phyloP scores from a whole-genome alignment of 2,797 vertebrate genomes.

The Gobio occitaniae region DNA sequence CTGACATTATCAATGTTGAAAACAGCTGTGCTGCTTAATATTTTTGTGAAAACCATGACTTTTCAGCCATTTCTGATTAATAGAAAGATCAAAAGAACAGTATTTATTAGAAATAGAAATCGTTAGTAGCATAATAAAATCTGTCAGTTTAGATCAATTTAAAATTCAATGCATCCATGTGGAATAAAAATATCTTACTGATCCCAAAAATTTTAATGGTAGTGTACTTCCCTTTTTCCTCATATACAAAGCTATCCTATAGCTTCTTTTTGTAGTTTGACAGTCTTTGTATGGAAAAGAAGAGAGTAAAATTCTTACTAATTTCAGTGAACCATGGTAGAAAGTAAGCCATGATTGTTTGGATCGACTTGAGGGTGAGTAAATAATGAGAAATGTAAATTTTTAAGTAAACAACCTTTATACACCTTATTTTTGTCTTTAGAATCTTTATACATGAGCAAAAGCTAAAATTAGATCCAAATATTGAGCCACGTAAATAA shows the following conservation, averaged over 20 bases:
- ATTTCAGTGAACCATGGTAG: not conserved
- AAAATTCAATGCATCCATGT: not conserved
- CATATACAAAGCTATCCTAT: not conserved
- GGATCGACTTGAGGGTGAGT: not conserved
- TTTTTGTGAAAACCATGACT: not conserved
- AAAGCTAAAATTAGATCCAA: conserved; percentile 13
- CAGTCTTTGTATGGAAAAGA: not conserved
- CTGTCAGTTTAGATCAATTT: not conserved
- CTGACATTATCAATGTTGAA: not conserved
- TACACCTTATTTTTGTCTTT: not conserved
- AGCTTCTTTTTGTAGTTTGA: not conserved
- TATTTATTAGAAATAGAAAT: not conserved
- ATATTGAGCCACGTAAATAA: not conserved
- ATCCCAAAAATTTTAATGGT: not conserved
- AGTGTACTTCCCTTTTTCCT: not conserved
- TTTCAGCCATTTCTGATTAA: not conserved
- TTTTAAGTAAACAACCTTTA: not conserved
- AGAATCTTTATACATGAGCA: not conserved
- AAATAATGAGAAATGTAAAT: not conserved
- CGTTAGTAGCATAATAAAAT: not conserved
- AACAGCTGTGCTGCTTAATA: not conserved
- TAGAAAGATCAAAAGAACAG: not conserved
- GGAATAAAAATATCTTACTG: not conserved
- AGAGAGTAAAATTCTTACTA: not conserved
- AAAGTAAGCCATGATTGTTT: not conserved